Evolutionary conservation across 2,113 vertebrate genomes (phyloP).

Genomic region (Pelvicachromis taeniatus): DNA sequence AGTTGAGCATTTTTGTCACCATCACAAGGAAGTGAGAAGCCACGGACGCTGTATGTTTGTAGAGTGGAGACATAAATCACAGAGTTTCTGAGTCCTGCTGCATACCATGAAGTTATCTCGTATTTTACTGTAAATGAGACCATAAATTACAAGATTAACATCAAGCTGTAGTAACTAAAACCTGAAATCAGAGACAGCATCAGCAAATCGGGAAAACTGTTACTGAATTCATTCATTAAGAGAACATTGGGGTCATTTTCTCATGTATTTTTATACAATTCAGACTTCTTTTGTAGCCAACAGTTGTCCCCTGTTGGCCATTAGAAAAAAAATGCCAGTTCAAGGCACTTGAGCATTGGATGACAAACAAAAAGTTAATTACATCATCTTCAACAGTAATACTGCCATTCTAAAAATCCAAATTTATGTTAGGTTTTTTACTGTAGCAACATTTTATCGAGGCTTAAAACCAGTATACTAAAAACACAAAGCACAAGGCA

Average conservation of each 20-base stretch:
- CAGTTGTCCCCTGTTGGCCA: background rate
- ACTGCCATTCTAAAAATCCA: background rate
- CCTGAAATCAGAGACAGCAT: background rate
- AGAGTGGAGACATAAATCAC: background rate
- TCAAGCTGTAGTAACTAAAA: background rate
- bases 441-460: background rate
- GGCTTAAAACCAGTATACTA: background rate
- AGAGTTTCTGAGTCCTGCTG: background rate
- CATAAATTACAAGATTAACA: background rate
- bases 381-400: background rate
- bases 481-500: no score
- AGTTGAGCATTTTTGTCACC: background rate
- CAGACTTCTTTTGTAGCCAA: background rate
- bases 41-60: background rate
- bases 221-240: background rate
- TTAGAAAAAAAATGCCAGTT: background rate
- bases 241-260: background rate
- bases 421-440: background rate
- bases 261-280: background rate
- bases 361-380: background rate
- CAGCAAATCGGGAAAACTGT: background rate
- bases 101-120: background rate
- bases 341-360: background rate
- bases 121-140: background rate
- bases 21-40: background rate